phyloP scores from a whole-genome alignment of 2,888 invertebrate species.

The Caenorhabditis virilis region DNA sequence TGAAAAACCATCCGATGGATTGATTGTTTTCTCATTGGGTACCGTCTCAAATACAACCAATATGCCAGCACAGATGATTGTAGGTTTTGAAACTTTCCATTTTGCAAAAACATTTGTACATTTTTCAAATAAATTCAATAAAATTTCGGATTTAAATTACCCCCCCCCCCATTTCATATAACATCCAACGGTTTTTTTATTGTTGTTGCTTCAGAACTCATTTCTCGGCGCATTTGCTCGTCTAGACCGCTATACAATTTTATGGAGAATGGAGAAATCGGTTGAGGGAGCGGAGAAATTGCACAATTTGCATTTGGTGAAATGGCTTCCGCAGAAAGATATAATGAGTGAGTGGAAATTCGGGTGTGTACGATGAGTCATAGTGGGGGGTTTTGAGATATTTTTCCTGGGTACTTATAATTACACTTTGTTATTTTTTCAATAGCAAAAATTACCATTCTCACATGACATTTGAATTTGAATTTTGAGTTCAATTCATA shows the following conservation, averaged over 20 bases:
- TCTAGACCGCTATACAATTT: slow-evolving; percentile 55
- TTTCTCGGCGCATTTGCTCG: slow-evolving; percentile 63
- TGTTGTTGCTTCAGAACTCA: slow-evolving; percentile 39
- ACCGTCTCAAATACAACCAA: slow-evolving; percentile 68
- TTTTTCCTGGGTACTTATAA: too few species aligned
- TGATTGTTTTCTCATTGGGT: slow-evolving; percentile 58
- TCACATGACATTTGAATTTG: too few species aligned
- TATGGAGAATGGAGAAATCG: slow-evolving; percentile 65
- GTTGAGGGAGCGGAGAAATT: slow-evolving; percentile 50
- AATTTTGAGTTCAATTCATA: too few species aligned
- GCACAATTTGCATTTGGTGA: slow-evolving; percentile 58
- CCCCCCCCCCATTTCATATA: too few species aligned
- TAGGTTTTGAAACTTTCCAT: too few species aligned
- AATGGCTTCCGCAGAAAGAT: slow-evolving; percentile 67
- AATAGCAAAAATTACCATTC: too few species aligned
- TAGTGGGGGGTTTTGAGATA: too few species aligned
- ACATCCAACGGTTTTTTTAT: neutral
- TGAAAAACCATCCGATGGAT: slow-evolving; percentile 33
- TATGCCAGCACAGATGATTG: slow-evolving; percentile 64
- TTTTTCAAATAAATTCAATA: neutral
- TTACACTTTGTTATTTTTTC: too few species aligned
- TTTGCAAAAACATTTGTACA: neutral
- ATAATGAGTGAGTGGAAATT: slow-evolving; percentile 54
- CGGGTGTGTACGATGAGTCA: too few species aligned
- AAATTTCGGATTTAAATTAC: neutral